These are phyloP conservation scores for Falco rusticolus DNA, from an alignment of 2,797 vertebrate species.

Conservation along the genomic window DNA sequence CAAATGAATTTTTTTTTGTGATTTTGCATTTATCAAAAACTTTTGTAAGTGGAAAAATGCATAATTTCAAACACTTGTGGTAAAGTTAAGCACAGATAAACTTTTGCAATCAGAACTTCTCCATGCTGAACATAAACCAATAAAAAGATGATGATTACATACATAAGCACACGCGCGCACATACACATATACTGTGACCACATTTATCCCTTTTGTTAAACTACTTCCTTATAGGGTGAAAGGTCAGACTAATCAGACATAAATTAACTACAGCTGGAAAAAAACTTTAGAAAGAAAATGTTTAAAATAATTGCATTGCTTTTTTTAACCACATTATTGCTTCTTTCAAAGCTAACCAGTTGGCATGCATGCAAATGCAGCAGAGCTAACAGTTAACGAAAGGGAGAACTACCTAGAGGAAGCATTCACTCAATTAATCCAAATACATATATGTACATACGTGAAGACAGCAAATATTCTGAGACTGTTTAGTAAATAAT, in stretches of 20 bases:
- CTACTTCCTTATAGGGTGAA: conserved; percentile 76
- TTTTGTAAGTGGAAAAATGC: neutral
- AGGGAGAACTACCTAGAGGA: neutral
- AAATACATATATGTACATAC: neutral
- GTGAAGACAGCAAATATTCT: neutral
- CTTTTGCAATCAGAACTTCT: conserved; percentile 50
- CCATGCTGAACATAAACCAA: conserved; percentile 34
- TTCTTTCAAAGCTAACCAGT: neutral
- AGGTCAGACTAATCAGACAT: conserved; percentile 77
- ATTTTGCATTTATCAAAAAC: conserved; percentile 18
- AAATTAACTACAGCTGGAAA: conserved; percentile 78
- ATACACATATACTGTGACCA: conserved; percentile 28
- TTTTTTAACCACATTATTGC: conserved; percentile 53
- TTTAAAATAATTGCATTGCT: conserved; percentile 62
- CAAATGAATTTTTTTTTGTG: neutral
- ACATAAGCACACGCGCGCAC: neutral
- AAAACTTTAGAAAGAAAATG: conserved; percentile 62
- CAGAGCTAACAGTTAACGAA: neutral
- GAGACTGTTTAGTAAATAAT: neutral
- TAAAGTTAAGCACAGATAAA: conserved; percentile 48
- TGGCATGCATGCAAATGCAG: neutral
- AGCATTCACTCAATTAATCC: neutral
- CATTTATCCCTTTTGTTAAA: conserved; percentile 66
- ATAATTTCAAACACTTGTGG: neutral
- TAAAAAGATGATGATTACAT: conserved; percentile 8